phyloP scores from a whole-genome alignment of 2,797 vertebrate genomes.

The Nyctibius grandis region DNA sequence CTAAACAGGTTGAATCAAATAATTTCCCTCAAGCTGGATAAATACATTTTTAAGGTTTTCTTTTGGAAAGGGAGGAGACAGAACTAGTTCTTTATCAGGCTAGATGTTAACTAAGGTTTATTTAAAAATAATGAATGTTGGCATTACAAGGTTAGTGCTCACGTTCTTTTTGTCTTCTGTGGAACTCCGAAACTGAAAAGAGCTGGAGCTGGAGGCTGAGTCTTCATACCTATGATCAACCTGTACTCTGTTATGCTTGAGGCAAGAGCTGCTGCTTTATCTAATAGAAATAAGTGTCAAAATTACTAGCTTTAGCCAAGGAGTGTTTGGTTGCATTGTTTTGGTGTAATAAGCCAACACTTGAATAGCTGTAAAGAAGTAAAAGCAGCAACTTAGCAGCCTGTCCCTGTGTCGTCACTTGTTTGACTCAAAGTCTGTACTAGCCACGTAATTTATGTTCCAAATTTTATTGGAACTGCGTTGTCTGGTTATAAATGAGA shows the following conservation, averaged over 20 bases:
- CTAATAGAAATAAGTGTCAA: neutral
- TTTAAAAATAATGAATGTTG: neutral
- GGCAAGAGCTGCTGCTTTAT: neutral
- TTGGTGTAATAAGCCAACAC: neutral
- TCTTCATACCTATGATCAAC: neutral
- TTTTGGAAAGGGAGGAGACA: neutral
- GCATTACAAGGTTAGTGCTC: neutral
- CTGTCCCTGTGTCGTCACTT: neutral
- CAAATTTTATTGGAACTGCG: neutral
- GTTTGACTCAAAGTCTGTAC: neutral
- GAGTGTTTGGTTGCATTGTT: neutral
- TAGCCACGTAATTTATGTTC: neutral
- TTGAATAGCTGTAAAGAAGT: neutral
- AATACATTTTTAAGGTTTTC: neutral
- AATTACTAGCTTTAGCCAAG: neutral
- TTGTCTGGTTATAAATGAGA: neutral
- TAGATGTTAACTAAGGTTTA: neutral
- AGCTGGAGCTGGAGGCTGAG: neutral
- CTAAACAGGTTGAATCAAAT: neutral
- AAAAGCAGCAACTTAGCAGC: neutral
- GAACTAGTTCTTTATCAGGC: neutral
- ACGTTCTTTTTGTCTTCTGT: neutral
- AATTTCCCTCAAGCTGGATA: neutral
- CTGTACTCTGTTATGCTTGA: neutral
- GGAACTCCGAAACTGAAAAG: neutral